Evolutionary conservation across 2,888 invertebrate species (phyloP).

Genomic region (Phania funesta): DNA sequence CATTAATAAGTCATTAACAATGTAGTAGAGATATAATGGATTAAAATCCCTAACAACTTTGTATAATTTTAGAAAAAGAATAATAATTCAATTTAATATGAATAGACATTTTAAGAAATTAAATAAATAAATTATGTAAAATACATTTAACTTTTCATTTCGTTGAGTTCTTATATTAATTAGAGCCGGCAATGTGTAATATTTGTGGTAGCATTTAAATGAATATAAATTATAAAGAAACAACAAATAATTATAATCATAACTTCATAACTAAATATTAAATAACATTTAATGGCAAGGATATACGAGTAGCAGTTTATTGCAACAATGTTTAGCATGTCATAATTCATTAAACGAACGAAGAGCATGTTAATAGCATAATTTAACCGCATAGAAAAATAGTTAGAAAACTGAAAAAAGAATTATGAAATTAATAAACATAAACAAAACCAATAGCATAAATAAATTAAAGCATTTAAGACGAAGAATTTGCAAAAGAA

Average conservation of each 20-base stretch:
- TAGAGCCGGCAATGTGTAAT: conserved; percentile 76
- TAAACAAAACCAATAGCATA: background rate
- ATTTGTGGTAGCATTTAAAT: conserved; percentile 66
- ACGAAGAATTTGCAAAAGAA: background rate
- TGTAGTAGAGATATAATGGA: no score
- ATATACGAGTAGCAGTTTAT: conserved; percentile 28
- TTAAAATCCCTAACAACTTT: background rate
- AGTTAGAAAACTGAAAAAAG: conserved; percentile 4
- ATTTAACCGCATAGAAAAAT: conserved; percentile 24
- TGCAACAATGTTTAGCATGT: conserved; percentile 30
- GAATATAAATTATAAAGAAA: conserved; percentile 46
- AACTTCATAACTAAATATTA: conserved; percentile 51
- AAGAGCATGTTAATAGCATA: background rate
- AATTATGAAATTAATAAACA: conserved; percentile 23
- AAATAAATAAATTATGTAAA: conserved; percentile 43
- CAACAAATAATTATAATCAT: conserved; percentile 47
- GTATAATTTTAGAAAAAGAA: background rate
- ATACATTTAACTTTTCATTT: conserved; percentile 35
- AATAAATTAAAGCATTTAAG: background rate
- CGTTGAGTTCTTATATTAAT: conserved; percentile 34
- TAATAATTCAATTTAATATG: background rate
- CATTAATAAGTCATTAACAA: no score
- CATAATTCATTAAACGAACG: conserved; percentile 4
- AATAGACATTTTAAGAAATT: background rate
- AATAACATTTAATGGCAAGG: conserved; percentile 76